Percentiles rank a stretch among this genome's conserved stretches.
Evolutionary conservation across 2,113 vertebrate species (phyloP).

Genomic region (Sylvia atricapilla): DNA sequence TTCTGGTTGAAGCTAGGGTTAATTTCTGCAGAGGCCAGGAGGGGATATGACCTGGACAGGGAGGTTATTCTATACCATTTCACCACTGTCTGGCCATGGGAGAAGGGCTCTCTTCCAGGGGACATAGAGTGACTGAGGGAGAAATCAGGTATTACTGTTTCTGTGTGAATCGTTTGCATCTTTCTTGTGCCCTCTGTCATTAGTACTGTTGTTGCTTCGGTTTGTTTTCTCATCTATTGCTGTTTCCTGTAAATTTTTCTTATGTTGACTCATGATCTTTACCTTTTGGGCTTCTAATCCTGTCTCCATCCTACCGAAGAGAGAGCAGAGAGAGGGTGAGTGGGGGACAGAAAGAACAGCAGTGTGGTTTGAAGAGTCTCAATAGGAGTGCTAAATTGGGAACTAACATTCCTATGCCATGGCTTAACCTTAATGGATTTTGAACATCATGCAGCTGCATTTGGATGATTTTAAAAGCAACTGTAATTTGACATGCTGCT

Average conservation of each 20-base stretch:
- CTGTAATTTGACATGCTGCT: neutral
- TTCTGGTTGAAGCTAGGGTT: neutral
- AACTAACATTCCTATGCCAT: neutral
- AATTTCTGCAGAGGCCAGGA: neutral
- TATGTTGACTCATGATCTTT: accelerated
- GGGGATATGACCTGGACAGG: accelerated
- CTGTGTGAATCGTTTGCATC: neutral
- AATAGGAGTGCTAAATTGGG: neutral
- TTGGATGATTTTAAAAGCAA: neutral
- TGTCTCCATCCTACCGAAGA: accelerated
- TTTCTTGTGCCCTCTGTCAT: neutral
- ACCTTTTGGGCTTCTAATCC: neutral
- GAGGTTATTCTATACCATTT: neutral
- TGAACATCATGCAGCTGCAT: neutral
- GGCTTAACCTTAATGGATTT: neutral
- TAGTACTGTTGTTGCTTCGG: neutral
- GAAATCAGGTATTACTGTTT: neutral
- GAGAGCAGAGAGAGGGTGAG: neutral
- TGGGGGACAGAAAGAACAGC: neutral
- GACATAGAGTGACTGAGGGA: neutral
- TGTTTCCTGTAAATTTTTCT: neutral
- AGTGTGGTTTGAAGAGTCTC: neutral
- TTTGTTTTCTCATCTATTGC: neutral
- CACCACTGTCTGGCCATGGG: accelerated
- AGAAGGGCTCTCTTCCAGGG: neutral